phyloP scores from a whole-genome alignment of 1,140 invertebrate genomes.

The Bombus sibiricus region DNA sequence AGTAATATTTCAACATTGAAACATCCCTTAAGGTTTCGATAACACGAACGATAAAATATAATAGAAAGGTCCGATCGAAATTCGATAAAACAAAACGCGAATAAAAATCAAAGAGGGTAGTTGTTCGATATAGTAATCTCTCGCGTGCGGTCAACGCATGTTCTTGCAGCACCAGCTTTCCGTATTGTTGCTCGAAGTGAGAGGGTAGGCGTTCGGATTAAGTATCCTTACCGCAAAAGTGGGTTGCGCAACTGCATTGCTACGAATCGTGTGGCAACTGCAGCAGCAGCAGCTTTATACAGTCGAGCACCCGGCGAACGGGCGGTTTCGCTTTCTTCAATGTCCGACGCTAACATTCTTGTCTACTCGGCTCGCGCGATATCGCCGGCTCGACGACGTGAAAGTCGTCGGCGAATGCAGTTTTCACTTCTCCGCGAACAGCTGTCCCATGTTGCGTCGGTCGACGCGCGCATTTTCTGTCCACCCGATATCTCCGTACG shows the following conservation, averaged over 20 bases:
- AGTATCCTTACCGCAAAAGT: constrained; percentile 67
- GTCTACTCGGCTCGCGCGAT: constrained; percentile 30
- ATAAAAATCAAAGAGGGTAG: background rate
- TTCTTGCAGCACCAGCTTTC: constrained; percentile 42
- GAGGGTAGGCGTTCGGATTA: constrained; percentile 60
- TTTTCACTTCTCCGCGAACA: constrained; percentile 67
- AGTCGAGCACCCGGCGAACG: constrained; percentile 41
- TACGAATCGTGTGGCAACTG: constrained; percentile 71
- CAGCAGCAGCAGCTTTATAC: constrained; percentile 16
- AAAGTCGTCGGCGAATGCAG: constrained; percentile 70
- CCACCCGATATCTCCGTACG: background rate
- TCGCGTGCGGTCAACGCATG: constrained; percentile 30
- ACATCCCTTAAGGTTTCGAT: too few species aligned
- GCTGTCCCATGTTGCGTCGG: background rate
- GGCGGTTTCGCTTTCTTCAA: constrained; percentile 75
- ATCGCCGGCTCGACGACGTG: constrained; percentile 60
- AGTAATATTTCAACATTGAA: too few species aligned
- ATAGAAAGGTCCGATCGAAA: background rate
- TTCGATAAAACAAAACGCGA: background rate
- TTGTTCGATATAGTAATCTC: background rate
- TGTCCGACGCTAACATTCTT: constrained; percentile 63
- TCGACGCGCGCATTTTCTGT: constrained; percentile 1
- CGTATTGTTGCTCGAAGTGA: constrained; percentile 64
- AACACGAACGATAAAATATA: background rate
- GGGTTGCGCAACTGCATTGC: constrained; percentile 70